A percentile compares a stretch with the other conserved stretches of the same genome.
These are phyloP conservation scores for Metridium senile DNA, from an alignment of 92 coral and sea anemone species.

Conservation along the genomic window DNA sequence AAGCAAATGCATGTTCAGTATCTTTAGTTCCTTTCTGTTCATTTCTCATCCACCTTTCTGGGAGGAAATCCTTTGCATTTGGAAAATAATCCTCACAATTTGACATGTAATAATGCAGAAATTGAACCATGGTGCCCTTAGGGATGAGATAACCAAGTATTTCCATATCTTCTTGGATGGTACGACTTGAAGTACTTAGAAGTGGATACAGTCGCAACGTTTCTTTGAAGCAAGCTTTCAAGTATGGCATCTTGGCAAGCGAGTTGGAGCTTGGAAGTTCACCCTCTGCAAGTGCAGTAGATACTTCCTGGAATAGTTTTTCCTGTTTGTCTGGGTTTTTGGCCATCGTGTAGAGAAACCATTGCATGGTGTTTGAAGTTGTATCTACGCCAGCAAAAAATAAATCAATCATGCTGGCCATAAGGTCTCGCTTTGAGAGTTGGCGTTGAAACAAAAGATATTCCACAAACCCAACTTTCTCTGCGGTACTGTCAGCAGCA, in stretches of 20 bases:
- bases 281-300: constrained; percentile 9
- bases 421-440: constrained; percentile 59
- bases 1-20: constrained; percentile 53
- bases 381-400: constrained; percentile 80
- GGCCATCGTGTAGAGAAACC: constrained; percentile 29
- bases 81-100: constrained; percentile 54
- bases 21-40: constrained; percentile 13
- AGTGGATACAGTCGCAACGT: constrained; percentile 58
- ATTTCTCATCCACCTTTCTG: constrained; percentile 76
- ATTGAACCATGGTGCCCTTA: constrained; percentile 38
- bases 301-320: constrained; percentile 31
- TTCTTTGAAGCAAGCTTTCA: constrained; percentile 41
- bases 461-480: constrained; percentile 58
- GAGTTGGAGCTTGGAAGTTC: constrained; percentile 28
- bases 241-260: constrained; percentile 32
- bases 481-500: background rate
- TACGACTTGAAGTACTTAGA: constrained; percentile 14
- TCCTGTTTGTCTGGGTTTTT: constrained; percentile 38
- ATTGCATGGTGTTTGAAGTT: constrained; percentile 29
- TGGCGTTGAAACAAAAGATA: constrained; percentile 55
- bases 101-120: constrained; percentile 39
- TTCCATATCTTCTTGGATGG: constrained; percentile 35
- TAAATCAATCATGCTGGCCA: constrained; percentile 74
- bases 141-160: constrained; percentile 63
- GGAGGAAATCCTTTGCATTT: constrained; percentile 53